Evolutionary conservation across 2,113 vertebrate genomes (phyloP), one percentile per base, ranked within the genome.

Genomic region (Merops nubicus): DNA sequence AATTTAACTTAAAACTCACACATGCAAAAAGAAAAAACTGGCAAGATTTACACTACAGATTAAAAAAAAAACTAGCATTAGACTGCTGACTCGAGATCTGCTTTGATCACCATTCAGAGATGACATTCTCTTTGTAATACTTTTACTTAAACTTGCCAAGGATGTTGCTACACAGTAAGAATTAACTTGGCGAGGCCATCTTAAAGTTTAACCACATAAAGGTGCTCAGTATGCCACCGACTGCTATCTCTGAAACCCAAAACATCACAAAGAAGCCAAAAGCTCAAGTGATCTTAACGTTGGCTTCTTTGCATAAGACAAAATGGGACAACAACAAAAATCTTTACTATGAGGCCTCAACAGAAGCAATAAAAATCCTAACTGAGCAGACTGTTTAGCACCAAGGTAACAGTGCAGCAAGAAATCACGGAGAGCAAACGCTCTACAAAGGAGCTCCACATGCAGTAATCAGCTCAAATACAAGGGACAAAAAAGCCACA

Each of bases 381-480:
- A 53, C 12, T 0, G 2, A 87, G 19, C 22, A 42, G 33, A 25
- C 28, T 28, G 23, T 33, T 76, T 8, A 79, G 22, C 33, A 81
- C 36, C n/a, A 51, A 75, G 47, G 9, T 15, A 53, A 28, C 45
- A 45, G 15, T 4, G 11, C 47, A 40, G 29, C 16, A 36, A 42
- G 14, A 76, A 51, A 88, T 7, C 9, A n/a, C 0, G 1, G 56
- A 54, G 21, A 85, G 15, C 1, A 0, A 74, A 18, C 6, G 31
- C 11, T 28, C 31, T 17, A 63, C 40, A 31, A 47, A 73, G 28
- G 13, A 59, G n/a, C 7, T 48, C 4, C n/a, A 60, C 7, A 6
- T 4, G 5, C 38, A 75, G 9, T 1, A 81, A 34, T 7, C 15
- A 51, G 28, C 31, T 89, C 20, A 73, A 56, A 68, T 19, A 31